Evolutionary conservation across 2,888 invertebrate genomes (phyloP).

Genomic region (Alitta virens): DNA sequence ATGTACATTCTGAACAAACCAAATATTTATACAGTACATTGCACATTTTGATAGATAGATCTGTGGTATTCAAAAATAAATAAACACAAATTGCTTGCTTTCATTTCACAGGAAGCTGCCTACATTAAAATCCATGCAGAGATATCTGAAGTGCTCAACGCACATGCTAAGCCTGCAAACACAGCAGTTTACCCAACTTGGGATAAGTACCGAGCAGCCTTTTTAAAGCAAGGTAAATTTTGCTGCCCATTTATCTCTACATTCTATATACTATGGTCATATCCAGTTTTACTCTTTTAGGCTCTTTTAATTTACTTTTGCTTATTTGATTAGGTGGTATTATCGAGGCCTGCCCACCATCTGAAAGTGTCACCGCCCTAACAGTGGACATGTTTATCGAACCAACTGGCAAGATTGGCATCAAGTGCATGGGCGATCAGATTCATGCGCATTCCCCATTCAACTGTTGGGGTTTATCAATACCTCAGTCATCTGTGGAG

Average conservation of each 20-base stretch:
- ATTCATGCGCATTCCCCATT: conserved; percentile 53
- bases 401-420: conserved; percentile 44
- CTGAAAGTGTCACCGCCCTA: conserved; percentile 53
- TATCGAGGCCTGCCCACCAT: conserved; percentile 56
- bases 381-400: conserved; percentile 55
- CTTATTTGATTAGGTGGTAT: conserved; percentile 48
- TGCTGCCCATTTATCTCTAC: too few species aligned
- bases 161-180: conserved; percentile 42
- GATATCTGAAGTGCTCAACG: conserved; percentile 45
- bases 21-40: too few species aligned
- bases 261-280: not conserved
- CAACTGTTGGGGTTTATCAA: conserved; percentile 41
- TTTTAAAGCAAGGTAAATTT: conserved; percentile 51
- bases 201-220: conserved; percentile 47
- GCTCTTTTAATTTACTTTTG: too few species aligned
- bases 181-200: conserved; percentile 46
- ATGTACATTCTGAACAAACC: too few species aligned
- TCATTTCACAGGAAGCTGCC: conserved; percentile 46
- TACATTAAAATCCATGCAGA: conserved; percentile 54
- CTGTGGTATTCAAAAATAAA: not conserved
- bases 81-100: not conserved
- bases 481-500: conserved; percentile 56
- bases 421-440: conserved; percentile 53
- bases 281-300: not conserved
- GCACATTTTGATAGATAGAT: too few species aligned